Evolutionary conservation across 30 jellyfish, hydroid and myxozoan species (phyloP).

Genomic region (Cassiopea andromeda): DNA sequence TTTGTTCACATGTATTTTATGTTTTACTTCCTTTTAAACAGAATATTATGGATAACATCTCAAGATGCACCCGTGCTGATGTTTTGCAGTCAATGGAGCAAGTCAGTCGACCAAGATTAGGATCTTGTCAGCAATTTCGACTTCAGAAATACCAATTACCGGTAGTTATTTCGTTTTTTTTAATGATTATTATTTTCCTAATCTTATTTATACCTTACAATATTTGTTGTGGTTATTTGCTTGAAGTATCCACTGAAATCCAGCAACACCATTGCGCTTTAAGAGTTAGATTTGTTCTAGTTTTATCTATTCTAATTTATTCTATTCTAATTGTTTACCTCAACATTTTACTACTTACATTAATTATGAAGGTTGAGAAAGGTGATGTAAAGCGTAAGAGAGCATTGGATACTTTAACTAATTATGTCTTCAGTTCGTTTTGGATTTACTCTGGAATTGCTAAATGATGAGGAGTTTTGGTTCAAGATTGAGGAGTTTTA

Average conservation of each 20-base stretch:
- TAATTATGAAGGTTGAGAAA: too few relatives aligned
- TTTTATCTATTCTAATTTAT: too few relatives aligned
- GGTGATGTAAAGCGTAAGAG: too few relatives aligned
- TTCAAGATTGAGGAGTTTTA: not conserved
- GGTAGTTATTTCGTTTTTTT: slow-evolving; percentile 15
- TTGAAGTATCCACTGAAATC: too few relatives aligned
- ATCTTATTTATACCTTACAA: not conserved
- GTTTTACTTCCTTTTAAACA: not conserved
- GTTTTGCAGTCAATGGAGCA: slow-evolving; percentile 93
- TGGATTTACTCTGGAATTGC: not conserved
- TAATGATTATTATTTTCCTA: too few relatives aligned
- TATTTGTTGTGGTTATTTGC: not conserved
- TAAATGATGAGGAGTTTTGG: not conserved
- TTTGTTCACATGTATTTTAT: not conserved
- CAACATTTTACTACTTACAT: too few relatives aligned
- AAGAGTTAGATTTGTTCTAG: too few relatives aligned
- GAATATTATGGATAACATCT: slow-evolving; percentile 87
- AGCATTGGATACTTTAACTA: too few relatives aligned
- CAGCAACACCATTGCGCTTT: too few relatives aligned
- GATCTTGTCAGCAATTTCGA: slow-evolving; percentile 88
- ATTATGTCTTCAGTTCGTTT: not conserved
- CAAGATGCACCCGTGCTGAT: slow-evolving; percentile 95
- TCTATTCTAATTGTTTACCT: too few relatives aligned
- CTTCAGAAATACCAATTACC: slow-evolving; percentile 80
- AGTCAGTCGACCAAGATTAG: slow-evolving; percentile 88